Evolutionary conservation across 1,140 invertebrate genomes (phyloP), one percentile per base, ranked within the genome.

Genomic region (Zaprionus camerounensis): DNA sequence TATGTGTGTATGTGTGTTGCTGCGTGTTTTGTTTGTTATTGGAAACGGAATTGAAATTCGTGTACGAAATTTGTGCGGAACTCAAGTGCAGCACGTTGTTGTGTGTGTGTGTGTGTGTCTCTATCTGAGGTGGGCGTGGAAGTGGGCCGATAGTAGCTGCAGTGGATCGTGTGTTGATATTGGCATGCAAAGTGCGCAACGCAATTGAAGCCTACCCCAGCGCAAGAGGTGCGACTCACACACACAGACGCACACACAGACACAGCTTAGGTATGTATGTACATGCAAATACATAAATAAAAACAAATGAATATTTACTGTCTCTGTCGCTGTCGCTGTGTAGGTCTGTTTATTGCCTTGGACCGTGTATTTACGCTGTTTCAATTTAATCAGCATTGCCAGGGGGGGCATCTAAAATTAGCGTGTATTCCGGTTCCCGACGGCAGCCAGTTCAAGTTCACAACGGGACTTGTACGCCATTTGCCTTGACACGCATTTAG

Each of bases 11-110:
- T n/a, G n/a, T n/a, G n/a, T 17, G 65, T 71, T 68, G 78, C 67
- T 86, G 78, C 79, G 75, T 86, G 73, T 85, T 86, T 77, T 76
- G 74, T 81, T 83, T 80, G 84, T 84, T 88, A 87, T 88, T 87
- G 84, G 78, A 88, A 87, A 74, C 79, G 80, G 64, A 72, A 76
- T 76, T 72, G 70, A 75, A 76, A 81, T 88, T 80, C 58, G 77
- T 83, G 81, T 83, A 71, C 77, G 76, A 76, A 17, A 70, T 84
- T 84, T 82, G 78, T 82, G 68, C 83, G 83, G 84, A 87, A 87
- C 83, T 88, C 70, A 87, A 83, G 78, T 82, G 71, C 66, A 80
- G 51, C 17, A 67, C 26, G 69, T 28, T 44, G 36, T 46, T 38
- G 20, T 56, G 65, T 69, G 59, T 59, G 56, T 51, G 41, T 66